A percentile compares a stretch with the other conserved stretches of the same genome.
Conservation (phyloP, 2,888 invertebrate genomes). For the Volucella inflata region DNA sequence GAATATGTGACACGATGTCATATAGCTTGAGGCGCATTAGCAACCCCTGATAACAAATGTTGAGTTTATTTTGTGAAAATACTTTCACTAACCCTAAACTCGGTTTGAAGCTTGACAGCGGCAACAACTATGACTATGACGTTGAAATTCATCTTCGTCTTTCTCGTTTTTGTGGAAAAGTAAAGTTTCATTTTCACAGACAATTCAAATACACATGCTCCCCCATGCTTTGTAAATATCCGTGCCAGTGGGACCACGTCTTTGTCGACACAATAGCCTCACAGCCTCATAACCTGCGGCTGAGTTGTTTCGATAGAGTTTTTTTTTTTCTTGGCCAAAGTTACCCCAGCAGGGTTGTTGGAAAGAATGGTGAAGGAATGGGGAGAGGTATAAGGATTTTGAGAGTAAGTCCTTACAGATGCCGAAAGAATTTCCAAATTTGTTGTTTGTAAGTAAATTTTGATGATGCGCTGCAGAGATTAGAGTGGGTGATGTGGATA, state of each 20-base stretch:
- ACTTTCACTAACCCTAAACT: constrained; percentile 39
- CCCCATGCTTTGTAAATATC: constrained; percentile 35
- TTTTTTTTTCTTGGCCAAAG: constrained; percentile 18
- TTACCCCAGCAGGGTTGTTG: constrained; percentile 31
- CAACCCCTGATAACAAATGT: too few relatives aligned
- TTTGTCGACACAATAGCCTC: neutral
- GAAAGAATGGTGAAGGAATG: neutral
- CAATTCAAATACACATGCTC: constrained; percentile 27
- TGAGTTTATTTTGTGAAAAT: constrained; percentile 27
- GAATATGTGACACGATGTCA: too few relatives aligned
- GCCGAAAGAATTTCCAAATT: constrained; percentile 8
- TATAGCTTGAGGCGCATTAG: too few relatives aligned
- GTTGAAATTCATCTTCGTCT: neutral
- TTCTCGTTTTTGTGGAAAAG: constrained; percentile 31
- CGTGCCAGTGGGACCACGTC: constrained; percentile 3
- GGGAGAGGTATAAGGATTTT: too few relatives aligned
- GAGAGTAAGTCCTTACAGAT: neutral
- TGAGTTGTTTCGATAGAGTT: constrained; percentile 11
- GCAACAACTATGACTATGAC: too few relatives aligned
- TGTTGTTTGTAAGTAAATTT: constrained; percentile 47
- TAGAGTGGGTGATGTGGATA: constrained; percentile 4
- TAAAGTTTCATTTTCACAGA: constrained; percentile 51
- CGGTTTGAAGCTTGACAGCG: neutral
- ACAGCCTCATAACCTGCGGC: neutral
- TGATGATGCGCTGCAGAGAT: constrained; percentile 47